A percentile compares a stretch with the other conserved stretches of the same genome.
Conservation (phyloP, 1,140 invertebrate genomes). For the Leptopilina clavipes region DNA sequence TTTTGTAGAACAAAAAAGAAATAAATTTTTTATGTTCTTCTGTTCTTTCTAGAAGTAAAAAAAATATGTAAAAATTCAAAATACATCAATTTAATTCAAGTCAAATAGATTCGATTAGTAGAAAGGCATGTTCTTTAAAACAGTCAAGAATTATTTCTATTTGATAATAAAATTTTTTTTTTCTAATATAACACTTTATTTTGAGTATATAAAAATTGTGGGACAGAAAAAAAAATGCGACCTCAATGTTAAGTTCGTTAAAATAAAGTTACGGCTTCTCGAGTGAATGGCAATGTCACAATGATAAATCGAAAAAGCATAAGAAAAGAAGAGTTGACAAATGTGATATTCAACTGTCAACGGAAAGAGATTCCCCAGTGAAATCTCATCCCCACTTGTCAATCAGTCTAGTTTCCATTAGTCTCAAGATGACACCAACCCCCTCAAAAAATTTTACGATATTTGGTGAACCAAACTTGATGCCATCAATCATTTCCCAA, state of each 20-base stretch:
- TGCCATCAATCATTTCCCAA: conserved; percentile 11
- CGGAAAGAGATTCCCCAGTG: background rate
- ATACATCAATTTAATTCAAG: too few relatives aligned
- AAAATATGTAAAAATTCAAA: too few relatives aligned
- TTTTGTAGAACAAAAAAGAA: too few relatives aligned
- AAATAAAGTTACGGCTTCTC: background rate
- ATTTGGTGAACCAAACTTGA: conserved; percentile 12
- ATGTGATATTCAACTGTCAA: conserved; percentile 7
- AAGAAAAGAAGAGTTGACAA: conserved; percentile 9
- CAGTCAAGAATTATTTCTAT: too few relatives aligned
- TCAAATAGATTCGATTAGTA: too few relatives aligned
- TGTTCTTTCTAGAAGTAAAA: too few relatives aligned
- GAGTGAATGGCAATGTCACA: background rate
- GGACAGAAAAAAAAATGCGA: background rate
- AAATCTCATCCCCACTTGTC: conserved; percentile 16
- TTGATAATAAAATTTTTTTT: too few relatives aligned
- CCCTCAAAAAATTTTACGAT: background rate
- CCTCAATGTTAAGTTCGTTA: background rate
- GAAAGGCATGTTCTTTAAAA: too few relatives aligned
- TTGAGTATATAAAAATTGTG: too few relatives aligned
- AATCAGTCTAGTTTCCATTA: conserved; percentile 10
- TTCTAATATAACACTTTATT: too few relatives aligned
- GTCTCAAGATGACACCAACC: conserved; percentile 8
- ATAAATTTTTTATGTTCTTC: too few relatives aligned
- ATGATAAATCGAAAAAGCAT: conserved; percentile 20